Base-by-base conservation (phyloP, 1,140 invertebrate species). In the Galleria mellonella region DNA sequence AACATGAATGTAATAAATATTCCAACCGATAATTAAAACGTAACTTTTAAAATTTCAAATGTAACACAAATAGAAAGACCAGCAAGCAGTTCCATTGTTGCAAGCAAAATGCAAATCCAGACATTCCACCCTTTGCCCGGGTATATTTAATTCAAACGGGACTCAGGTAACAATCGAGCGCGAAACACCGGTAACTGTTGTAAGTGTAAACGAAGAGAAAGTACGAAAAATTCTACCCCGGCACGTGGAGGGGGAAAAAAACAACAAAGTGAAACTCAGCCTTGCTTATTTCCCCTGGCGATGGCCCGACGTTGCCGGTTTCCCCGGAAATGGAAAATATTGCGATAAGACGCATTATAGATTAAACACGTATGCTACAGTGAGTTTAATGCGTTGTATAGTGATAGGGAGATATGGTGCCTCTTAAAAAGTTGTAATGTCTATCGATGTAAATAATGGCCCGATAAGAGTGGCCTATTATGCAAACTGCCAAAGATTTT, bases 311-410 rank as follows among this genome's bases (percentile, higher is more conserved):
- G 72, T 55, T 69, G 72, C 69, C 67, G 58, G 62, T 63, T 74
- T 70, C 68, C 60, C 69, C 59, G 75, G 76, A 79, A 83, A 81
- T 83, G 81, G 78, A 74, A 83, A 85, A 83, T 85, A 83, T 85
- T 77, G 81, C 78, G 81, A 84, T 84, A 84, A 84, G 78, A 62
- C 71, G 66, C 81, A 82, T 83, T 84, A 84, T 73, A 84, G 78
- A 84, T 84, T 84, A 83, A 84, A 81, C 77, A 69, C 59, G 69
- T 72, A 60, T 43, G 65, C 58, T 33, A 48, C 23, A 15, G 35
- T 37, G 14, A 9, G 11, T 42, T 17, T 36, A 47, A 33, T 31
- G 14, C 14, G 23, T 30, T 32, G 46, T 23, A 2, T 23, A 23
- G 51, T 61, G 69, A 45, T 59, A 61, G 60, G 48, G 59, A 66